Percentiles rank a stretch among this genome's conserved stretches.
Conservation (phyloP, 2,797 vertebrate genomes). For the Ptychobarbus kaznakovi region DNA sequence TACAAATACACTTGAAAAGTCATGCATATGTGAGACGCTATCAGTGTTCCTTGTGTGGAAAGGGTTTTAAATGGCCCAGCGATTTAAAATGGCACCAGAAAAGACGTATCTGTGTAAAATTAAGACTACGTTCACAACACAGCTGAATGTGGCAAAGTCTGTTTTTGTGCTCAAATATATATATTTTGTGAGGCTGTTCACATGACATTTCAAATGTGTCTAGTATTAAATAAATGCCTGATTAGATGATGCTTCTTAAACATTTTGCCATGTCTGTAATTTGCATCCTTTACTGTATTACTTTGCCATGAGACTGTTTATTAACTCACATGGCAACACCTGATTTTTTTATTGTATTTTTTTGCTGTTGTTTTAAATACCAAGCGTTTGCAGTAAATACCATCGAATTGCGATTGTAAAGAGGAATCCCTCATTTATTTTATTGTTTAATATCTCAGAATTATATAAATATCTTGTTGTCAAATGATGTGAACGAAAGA, state of each 20-base stretch:
- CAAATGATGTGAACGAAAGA: background rate
- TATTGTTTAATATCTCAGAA: background rate
- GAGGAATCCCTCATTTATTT: background rate
- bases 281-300: background rate
- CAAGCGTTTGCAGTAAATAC: background rate
- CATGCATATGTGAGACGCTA: background rate
- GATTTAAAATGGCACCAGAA: background rate
- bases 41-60: constrained; percentile 1
- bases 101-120: background rate
- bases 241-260: background rate
- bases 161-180: background rate
- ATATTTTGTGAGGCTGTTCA: background rate
- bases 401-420: background rate
- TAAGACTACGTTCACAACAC: background rate
- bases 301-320: background rate
- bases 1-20: background rate
- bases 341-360: background rate
- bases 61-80: background rate
- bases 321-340: background rate
- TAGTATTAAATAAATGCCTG: background rate
- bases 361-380: background rate
- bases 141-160: no score
- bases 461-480: background rate
- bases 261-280: background rate
- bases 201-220: background rate